These are phyloP conservation scores for Arctocebus calabarensis DNA, from an alignment of 2,797 vertebrate genomes.

Conservation along the genomic window DNA sequence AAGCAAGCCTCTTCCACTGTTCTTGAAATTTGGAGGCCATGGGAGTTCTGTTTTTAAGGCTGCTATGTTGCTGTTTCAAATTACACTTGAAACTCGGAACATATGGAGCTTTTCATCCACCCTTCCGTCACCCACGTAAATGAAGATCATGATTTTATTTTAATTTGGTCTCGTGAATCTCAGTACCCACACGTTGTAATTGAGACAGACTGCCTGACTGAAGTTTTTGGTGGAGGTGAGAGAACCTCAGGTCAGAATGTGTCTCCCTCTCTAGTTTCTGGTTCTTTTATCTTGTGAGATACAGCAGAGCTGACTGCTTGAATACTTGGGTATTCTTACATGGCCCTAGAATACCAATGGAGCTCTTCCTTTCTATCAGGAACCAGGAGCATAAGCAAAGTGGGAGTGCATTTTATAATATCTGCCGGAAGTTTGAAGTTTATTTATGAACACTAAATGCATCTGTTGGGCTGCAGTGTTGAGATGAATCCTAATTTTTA, in stretches of 20 bases:
- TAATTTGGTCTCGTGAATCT: background rate
- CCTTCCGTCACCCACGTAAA: background rate
- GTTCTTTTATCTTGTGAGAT: slow-evolving; percentile 81
- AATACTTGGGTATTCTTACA: slow-evolving; percentile 66
- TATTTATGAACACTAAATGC: slow-evolving; percentile 45
- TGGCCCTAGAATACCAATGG: slow-evolving; percentile 73
- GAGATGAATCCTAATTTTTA: slow-evolving; percentile 38
- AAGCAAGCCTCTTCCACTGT: slow-evolving; percentile 46
- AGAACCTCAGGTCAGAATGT: slow-evolving; percentile 66
- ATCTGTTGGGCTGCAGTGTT: slow-evolving; percentile 7
- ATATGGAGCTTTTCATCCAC: slow-evolving; percentile 38
- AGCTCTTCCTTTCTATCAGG: slow-evolving; percentile 51
- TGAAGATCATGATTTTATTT: slow-evolving; percentile 16
- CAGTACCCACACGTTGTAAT: background rate
- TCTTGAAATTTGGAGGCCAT: slow-evolving; percentile 43
- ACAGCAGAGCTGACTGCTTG: slow-evolving; percentile 61
- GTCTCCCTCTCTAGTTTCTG: slow-evolving; percentile 78
- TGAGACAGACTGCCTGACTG: slow-evolving; percentile 48
- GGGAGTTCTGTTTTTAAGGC: background rate
- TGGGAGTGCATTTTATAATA: slow-evolving; percentile 28
- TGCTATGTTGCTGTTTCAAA: slow-evolving; percentile 59
- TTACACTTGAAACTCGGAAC: slow-evolving; percentile 52
- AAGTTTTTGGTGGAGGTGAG: slow-evolving; percentile 71
- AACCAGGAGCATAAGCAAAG: slow-evolving; percentile 58
- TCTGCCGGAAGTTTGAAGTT: slow-evolving; percentile 43